Conservation (phyloP, 2,113 vertebrate species). For the Corydoras maculifer region DNA sequence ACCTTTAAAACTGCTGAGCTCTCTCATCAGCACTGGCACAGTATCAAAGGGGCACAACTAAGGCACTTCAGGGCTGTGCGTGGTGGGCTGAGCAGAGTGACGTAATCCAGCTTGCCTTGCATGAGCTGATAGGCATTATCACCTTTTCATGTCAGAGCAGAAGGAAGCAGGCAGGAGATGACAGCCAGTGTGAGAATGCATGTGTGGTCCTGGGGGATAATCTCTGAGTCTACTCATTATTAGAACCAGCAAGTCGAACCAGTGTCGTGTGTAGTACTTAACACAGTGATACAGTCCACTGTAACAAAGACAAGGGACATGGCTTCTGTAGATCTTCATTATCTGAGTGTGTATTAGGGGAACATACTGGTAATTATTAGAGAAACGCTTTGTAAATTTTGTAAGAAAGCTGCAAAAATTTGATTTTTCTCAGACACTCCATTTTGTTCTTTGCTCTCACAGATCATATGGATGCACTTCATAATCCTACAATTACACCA, state of each 20-base stretch:
- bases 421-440: too few species aligned
- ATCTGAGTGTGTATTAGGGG: conserved; percentile 11
- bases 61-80: not conserved
- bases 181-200: conserved; percentile 1
- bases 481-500: too few species aligned
- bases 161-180: conserved; percentile 14
- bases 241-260: conserved; percentile 24
- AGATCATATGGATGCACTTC: too few species aligned
- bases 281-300: not conserved
- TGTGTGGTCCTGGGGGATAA: not conserved
- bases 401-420: too few species aligned
- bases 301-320: not conserved
- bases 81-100: conserved; percentile 5
- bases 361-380: not conserved
- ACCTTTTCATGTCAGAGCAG: conserved; percentile 27
- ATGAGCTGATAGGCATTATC: conserved; percentile 40
- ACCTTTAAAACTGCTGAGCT: too few species aligned
- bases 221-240: conserved; percentile 17
- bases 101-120: conserved; percentile 23
- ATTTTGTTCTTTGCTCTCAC: too few species aligned
- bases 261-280: conserved; percentile 8
- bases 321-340: not conserved
- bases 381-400: too few species aligned
- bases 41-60: too few species aligned
- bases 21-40: not conserved